These are phyloP conservation scores for Drosophila nigromelanica DNA, from an alignment of 1,140 invertebrate genomes.

Conservation along the genomic window DNA sequence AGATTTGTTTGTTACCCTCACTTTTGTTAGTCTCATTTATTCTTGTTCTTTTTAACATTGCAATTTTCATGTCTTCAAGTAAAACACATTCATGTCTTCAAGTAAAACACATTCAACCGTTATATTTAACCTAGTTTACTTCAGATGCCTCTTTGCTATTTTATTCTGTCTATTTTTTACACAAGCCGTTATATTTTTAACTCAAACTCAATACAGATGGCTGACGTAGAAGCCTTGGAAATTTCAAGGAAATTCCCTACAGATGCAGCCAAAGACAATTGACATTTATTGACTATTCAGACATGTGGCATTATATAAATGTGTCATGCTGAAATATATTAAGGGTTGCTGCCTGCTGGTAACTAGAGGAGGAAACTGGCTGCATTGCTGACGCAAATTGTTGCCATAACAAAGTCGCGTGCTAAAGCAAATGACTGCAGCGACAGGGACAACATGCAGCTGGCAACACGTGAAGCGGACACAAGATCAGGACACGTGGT, in stretches of 20 bases:
- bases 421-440: conserved; percentile 30
- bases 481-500: conserved; percentile 46
- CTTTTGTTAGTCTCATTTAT: too few relatives aligned
- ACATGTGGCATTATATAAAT: conserved; percentile 34
- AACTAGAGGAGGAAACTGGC: conserved; percentile 19
- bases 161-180: background rate
- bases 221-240: background rate
- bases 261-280: background rate
- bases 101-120: too few relatives aligned
- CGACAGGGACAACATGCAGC: conserved; percentile 16
- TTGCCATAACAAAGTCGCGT: conserved; percentile 67
- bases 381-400: conserved; percentile 73
- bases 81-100: too few relatives aligned
- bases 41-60: too few relatives aligned
- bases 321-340: background rate
- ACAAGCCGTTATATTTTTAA: conserved; percentile 15
- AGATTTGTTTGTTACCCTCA: too few relatives aligned
- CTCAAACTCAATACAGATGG: background rate
- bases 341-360: conserved; percentile 3
- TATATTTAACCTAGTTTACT: background rate
- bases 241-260: background rate
- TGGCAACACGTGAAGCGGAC: conserved; percentile 59
- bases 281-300: background rate
- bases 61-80: background rate
- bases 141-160: background rate